Evolutionary conservation across 2,888 invertebrate species (phyloP).

Genomic region (Congeria kusceri): DNA sequence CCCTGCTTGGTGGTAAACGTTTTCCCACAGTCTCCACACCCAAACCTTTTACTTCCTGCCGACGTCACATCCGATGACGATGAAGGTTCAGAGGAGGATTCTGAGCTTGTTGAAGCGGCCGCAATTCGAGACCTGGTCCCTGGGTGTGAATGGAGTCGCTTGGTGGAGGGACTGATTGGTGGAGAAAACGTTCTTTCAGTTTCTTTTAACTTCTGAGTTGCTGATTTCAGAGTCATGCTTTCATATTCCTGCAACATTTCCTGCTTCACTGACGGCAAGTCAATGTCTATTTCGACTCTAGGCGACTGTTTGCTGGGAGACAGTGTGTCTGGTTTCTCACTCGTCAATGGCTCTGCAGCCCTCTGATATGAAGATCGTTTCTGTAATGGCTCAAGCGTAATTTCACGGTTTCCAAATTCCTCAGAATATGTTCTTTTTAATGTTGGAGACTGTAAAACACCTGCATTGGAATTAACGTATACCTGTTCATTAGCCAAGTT

Average conservation of each 20-base stretch:
- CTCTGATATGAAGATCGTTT: not conserved
- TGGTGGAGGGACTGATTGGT: slow-evolving; percentile 30
- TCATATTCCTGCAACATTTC: not conserved
- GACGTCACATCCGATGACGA: not conserved
- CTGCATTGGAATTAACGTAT: no score
- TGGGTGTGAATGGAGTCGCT: slow-evolving; percentile 19
- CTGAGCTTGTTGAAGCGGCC: not conserved
- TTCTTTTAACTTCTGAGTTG: slow-evolving; percentile 1
- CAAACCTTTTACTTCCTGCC: slow-evolving; percentile 24
- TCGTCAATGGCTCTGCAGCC: not conserved
- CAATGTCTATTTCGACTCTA: slow-evolving; percentile 48
- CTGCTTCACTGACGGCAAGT: not conserved
- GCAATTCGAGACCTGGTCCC: slow-evolving; percentile 2
- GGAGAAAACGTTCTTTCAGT: slow-evolving; percentile 31
- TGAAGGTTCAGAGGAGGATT: not conserved
- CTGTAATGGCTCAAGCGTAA: not conserved
- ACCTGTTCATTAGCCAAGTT: not conserved
- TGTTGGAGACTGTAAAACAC: not conserved
- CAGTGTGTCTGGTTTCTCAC: not conserved
- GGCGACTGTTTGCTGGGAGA: slow-evolving; percentile 42
- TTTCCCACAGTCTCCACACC: slow-evolving; percentile 59
- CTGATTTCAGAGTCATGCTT: not conserved
- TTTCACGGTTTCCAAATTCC: not conserved
- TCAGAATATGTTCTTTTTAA: not conserved
- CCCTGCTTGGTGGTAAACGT: slow-evolving; percentile 41